Evolutionary conservation across 1,140 invertebrate genomes (phyloP), one percentile per base, ranked within the genome.

Genomic region (Microplitis demolitor): DNA sequence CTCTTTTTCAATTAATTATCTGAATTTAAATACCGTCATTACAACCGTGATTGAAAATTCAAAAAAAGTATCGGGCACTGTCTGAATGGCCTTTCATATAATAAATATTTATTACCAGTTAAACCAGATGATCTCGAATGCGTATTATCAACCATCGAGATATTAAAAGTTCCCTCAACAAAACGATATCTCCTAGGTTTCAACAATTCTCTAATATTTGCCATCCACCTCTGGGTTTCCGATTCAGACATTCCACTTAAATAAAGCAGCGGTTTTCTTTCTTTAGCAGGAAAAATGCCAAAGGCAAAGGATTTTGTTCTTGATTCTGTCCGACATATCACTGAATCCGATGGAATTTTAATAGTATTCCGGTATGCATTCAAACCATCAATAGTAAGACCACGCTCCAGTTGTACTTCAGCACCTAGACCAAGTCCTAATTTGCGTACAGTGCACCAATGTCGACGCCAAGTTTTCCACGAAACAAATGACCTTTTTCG

Each of bases 191-290:
- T 80, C 51, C 85, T 82, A 0, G 87, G 86, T 62, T 79, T 85
- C 5, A 90, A 79, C 62, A 90, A 69, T 39, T 86, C 82, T 71
- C 90, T 80, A 3, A 90, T 82, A 50, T 82, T 85, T 2, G 83
- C 76, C 84, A 90, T 90, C 89, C 89, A 90, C 56, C 84, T 80
- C 72, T 90, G 90, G 3, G 86, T 84, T 61, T 90, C 88, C 9
- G 84, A 88, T 77, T 90, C 90, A 0, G 86, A 88, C 33, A 74
- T 82, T 3, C 87, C 87, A 9, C 87, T 85, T 37, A 90, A 74
- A 72, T 89, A 90, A 3, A 90, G 68, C 1, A 88, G 72, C 0
- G 89, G 87, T 66, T 89, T 89, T 24, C 83, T 78, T n/a, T 87
- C 84, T 66, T 83, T 87, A 1, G 80, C 77, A 13, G 79, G 77